Conservation (phyloP, 2,888 invertebrate species). For the Microctonus brassicae region DNA sequence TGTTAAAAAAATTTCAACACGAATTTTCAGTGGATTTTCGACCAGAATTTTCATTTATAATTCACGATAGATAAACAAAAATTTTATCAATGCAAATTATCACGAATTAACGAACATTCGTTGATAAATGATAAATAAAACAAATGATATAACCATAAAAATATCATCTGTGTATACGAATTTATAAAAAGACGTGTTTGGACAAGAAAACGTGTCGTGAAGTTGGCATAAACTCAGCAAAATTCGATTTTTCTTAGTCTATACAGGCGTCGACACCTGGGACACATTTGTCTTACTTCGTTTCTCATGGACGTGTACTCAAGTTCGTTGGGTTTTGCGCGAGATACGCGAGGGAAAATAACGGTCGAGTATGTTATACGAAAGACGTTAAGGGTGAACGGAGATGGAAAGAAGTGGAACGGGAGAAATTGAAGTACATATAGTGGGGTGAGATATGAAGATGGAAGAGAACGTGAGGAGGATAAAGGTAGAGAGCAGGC, state of each 20-base stretch:
- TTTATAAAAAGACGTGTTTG: background rate
- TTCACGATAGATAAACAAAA: no score
- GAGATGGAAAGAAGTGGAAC: background rate
- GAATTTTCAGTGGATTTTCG: no score
- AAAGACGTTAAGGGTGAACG: background rate
- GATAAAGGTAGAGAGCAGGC: conserved; percentile 38
- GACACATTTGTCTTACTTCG: conserved; percentile 37
- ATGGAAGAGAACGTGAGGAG: conserved; percentile 21
- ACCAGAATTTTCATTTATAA: no score
- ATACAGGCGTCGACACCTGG: conserved; percentile 29
- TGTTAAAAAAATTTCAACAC: no score
- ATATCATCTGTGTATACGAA: background rate
- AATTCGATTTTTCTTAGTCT: conserved; percentile 32
- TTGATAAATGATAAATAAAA: no score
- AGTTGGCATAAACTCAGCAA: conserved; percentile 24
- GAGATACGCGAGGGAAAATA: conserved; percentile 21
- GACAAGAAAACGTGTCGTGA: background rate
- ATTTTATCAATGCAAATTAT: no score
- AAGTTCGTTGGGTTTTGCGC: conserved; percentile 22
- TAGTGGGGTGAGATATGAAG: conserved; percentile 3
- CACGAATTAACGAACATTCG: no score
- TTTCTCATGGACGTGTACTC: conserved; percentile 28
- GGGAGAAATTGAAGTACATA: background rate
- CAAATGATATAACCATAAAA: no score
- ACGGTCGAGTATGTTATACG: conserved; percentile 13